Percentiles rank a stretch among this genome's conserved stretches.
phyloP scores from a whole-genome alignment of 1,140 invertebrate species.

The Periplaneta americana region DNA sequence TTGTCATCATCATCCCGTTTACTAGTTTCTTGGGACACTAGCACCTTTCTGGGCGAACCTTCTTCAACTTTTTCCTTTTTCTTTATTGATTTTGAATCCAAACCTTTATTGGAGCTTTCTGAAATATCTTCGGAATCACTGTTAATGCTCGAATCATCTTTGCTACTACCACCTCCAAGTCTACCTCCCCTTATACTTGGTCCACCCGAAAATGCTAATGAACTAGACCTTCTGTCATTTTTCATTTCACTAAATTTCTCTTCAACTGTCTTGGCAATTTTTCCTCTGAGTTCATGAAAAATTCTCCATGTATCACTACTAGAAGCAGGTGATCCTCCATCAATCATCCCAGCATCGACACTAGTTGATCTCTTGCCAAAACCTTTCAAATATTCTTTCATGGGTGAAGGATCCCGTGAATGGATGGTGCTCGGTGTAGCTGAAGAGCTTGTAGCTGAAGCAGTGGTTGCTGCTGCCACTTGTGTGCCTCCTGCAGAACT shows the following conservation, averaged over 20 bases:
- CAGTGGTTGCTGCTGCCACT: constrained; percentile 29
- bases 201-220: constrained; percentile 21
- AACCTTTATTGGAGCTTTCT: constrained; percentile 1
- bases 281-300: constrained; percentile 35
- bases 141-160: constrained; percentile 46
- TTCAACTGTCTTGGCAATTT: constrained; percentile 59
- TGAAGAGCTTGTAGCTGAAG: background rate
- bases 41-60: constrained; percentile 22
- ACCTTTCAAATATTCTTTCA: constrained; percentile 22
- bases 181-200: constrained; percentile 33
- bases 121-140: constrained; percentile 50
- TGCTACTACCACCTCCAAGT: constrained; percentile 28
- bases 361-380: constrained; percentile 41
- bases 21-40: constrained; percentile 35
- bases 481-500: constrained; percentile 27
- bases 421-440: background rate
- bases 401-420: constrained; percentile 20
- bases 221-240: constrained; percentile 20
- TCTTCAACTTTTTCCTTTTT: background rate
- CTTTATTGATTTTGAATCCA: background rate
- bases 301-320: constrained; percentile 17
- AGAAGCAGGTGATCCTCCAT: constrained; percentile 16
- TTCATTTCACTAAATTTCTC: constrained; percentile 56
- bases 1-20: constrained; percentile 38
- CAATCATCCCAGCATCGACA: constrained; percentile 22